Evolutionary conservation across 2,797 vertebrate genomes (phyloP).

Genomic region (Scolopax rusticola): DNA sequence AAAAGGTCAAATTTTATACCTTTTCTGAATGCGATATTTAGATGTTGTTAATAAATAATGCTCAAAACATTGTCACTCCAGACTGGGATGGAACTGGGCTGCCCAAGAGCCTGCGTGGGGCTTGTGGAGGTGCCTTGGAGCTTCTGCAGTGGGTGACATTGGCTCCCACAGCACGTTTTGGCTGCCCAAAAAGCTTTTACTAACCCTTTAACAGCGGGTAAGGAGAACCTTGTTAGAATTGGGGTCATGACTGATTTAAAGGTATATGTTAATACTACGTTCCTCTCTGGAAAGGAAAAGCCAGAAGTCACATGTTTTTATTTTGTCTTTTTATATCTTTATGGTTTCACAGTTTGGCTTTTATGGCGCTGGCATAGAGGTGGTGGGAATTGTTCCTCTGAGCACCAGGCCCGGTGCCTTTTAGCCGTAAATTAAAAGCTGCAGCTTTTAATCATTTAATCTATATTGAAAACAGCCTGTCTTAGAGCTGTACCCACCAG

Average conservation of each 20-base stretch:
- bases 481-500: not conserved
- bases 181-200: not conserved
- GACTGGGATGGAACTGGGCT: not conserved
- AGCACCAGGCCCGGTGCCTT: not conserved
- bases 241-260: not conserved
- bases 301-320: not conserved
- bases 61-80: accelerated
- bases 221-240: not conserved
- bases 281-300: not conserved
- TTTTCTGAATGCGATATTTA: not conserved
- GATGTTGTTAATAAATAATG: not conserved
- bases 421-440: not conserved
- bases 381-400: not conserved
- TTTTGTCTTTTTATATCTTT: not conserved
- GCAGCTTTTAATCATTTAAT: not conserved
- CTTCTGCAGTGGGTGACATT: accelerated
- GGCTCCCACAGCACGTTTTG: not conserved
- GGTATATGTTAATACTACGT: not conserved
- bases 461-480: not conserved
- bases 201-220: not conserved
- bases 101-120: not conserved
- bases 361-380: not conserved
- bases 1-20: not conserved
- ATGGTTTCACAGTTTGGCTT: not conserved
- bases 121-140: not conserved